Conservation (phyloP, 2,888 invertebrate species). For the Platypus cylindrus region DNA sequence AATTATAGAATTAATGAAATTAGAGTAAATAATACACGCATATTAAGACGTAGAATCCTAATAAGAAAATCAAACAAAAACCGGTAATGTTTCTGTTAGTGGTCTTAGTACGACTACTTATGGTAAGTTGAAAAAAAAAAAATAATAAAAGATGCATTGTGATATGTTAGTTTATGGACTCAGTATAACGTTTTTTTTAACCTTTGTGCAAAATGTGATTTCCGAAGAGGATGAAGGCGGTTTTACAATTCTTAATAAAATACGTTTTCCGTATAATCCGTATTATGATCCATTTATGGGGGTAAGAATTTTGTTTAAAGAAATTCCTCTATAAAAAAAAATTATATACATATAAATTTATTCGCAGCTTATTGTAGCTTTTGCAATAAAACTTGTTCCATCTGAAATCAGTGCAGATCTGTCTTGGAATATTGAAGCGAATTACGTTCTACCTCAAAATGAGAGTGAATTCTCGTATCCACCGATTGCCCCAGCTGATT, state of each 20-base stretch:
- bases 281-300: conserved; percentile 14
- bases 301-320: conserved; percentile 7
- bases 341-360: neutral
- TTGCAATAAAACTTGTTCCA: conserved; percentile 12
- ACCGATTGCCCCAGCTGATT: conserved; percentile 9
- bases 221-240: conserved; percentile 8
- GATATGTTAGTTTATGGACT: conserved; percentile 2
- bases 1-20: too few relatives aligned
- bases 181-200: neutral
- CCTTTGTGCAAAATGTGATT: conserved; percentile 1
- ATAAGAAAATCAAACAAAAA: conserved; percentile 5
- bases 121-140: too few relatives aligned
- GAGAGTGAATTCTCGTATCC: conserved; percentile 14
- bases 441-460: conserved; percentile 15
- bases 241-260: conserved; percentile 11
- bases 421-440: conserved; percentile 14
- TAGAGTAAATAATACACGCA: too few relatives aligned
- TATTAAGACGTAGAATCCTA: neutral
- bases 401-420: conserved; percentile 12
- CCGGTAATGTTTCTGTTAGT: too few relatives aligned
- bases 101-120: too few relatives aligned
- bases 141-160: conserved; percentile 5
- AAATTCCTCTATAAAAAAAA: neutral
- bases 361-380: conserved; percentile 10
- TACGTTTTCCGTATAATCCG: conserved; percentile 11